Evolutionary conservation across 2,888 invertebrate genomes (phyloP).

Genomic region (Lordiphosa fenestrarum): DNA sequence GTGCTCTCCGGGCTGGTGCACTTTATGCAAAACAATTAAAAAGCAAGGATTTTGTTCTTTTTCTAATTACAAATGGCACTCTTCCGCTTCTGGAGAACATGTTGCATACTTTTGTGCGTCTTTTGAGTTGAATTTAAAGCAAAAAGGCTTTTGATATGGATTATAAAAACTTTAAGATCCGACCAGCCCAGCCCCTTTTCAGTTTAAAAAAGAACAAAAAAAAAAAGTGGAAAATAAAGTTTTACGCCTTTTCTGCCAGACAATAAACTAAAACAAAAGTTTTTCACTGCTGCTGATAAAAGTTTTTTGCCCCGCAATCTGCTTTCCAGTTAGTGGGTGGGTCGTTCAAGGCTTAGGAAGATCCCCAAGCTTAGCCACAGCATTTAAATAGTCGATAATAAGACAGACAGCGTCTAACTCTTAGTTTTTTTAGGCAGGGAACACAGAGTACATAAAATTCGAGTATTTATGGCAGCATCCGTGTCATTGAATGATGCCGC

Average conservation of each 20-base stretch:
- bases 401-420: no score
- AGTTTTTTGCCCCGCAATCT: slow-evolving; percentile 35
- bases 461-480: no score
- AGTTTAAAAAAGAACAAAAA: slow-evolving; percentile 33
- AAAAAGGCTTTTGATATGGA: no score
- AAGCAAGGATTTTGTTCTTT: neutral
- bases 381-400: no score
- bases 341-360: slow-evolving; percentile 11
- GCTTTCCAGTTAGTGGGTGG: slow-evolving; percentile 15
- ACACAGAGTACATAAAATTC: no score
- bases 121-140: slow-evolving; percentile 10
- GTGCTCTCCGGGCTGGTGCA: no score
- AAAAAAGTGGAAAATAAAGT: neutral
- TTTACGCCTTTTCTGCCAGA: slow-evolving; percentile 43
- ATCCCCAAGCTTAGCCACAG: neutral
- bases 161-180: slow-evolving; percentile 4
- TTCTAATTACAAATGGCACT: slow-evolving; percentile 48
- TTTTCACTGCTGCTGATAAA: slow-evolving; percentile 55
- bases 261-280: slow-evolving; percentile 71
- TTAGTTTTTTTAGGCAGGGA: no score
- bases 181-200: slow-evolving; percentile 30
- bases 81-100: slow-evolving; percentile 33
- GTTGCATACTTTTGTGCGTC: slow-evolving; percentile 43
- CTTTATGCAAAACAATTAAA: slow-evolving; percentile 10
- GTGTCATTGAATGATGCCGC: no score